These are phyloP conservation scores for Drosophila auraria DNA, from an alignment of 1,140 invertebrate genomes.

Conservation along the genomic window DNA sequence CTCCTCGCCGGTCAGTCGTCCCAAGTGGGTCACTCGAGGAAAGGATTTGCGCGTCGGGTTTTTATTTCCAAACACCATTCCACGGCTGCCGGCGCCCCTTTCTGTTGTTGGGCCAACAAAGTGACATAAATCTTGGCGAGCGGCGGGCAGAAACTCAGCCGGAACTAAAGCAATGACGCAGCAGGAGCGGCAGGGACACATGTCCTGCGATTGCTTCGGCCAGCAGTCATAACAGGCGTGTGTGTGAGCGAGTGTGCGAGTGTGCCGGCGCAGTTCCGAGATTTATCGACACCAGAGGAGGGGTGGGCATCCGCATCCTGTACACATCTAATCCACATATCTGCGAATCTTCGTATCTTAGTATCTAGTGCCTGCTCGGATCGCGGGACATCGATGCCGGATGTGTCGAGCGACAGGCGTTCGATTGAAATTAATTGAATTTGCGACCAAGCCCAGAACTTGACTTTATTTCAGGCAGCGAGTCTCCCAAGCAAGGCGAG, in stretches of 20 bases:
- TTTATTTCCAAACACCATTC: conserved; percentile 14
- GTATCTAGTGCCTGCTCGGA: conserved; percentile 55
- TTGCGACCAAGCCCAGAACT: conserved; percentile 63
- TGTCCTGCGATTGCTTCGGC: conserved; percentile 50
- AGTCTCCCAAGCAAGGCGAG: not conserved
- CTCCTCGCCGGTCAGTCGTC: conserved; percentile 63
- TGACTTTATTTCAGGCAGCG: conserved; percentile 47
- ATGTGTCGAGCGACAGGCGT: conserved; percentile 82
- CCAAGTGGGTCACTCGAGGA: conserved; percentile 77
- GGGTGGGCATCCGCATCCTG: conserved; percentile 46
- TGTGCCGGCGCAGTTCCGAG: conserved; percentile 50
- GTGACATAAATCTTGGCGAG: conserved; percentile 76
- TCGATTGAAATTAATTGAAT: conserved; percentile 85
- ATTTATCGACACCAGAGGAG: conserved; percentile 60
- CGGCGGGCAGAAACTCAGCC: conserved; percentile 61
- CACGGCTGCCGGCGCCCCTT: conserved; percentile 1
- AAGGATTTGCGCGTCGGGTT: conserved; percentile 52
- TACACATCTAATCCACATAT: conserved; percentile 15
- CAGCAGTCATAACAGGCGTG: conserved; percentile 66
- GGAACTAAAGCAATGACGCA: conserved; percentile 80
- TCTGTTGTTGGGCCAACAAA: conserved; percentile 71
- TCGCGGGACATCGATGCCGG: conserved; percentile 70
- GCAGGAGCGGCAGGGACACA: conserved; percentile 66
- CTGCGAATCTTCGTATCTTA: conserved; percentile 51
- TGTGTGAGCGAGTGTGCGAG: conserved; percentile 41